phyloP scores from a whole-genome alignment of 2,797 vertebrate genomes.

The Scomberomorus guttatus region DNA sequence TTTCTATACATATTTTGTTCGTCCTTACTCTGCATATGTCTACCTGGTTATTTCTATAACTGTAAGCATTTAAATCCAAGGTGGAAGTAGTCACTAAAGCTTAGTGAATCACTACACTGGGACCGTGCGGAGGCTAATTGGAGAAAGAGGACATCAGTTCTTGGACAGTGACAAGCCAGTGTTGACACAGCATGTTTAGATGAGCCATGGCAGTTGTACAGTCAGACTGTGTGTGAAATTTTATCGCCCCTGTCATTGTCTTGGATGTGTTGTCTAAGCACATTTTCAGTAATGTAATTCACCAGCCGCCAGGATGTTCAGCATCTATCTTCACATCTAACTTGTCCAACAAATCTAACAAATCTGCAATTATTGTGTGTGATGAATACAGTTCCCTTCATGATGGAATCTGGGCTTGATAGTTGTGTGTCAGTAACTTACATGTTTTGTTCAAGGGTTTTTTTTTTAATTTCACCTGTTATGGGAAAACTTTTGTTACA shows the following conservation, averaged over 20 bases:
- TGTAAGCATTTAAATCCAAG: conserved; percentile 76
- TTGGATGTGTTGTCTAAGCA: conserved; percentile 76
- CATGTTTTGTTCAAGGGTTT: conserved; percentile 59
- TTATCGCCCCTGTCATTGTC: conserved; percentile 66
- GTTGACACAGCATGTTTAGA: conserved; percentile 63
- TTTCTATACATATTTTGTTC: conserved; percentile 75
- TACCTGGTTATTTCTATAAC: conserved; percentile 65
- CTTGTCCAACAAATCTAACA: conserved; percentile 54
- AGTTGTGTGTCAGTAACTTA: conserved; percentile 56
- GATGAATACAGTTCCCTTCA: conserved; percentile 52
- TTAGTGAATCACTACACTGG: conserved; percentile 49
- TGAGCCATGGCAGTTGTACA: conserved; percentile 77
- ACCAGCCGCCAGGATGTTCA: conserved; percentile 74
- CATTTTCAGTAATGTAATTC: conserved; percentile 79
- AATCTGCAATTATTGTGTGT: conserved; percentile 45
- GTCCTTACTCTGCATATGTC: conserved; percentile 71
- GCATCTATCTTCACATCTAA: conserved; percentile 68
- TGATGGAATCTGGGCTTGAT: conserved; percentile 49
- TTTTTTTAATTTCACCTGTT: conserved; percentile 53
- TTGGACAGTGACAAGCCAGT: conserved; percentile 52
- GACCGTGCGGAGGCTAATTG: conserved; percentile 43
- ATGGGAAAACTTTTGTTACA: conserved; percentile 51
- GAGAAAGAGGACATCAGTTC: conserved; percentile 45
- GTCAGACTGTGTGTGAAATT: conserved; percentile 70
- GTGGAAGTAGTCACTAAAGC: conserved; percentile 49